These are phyloP conservation scores for Atherinomorus stipes DNA, from an alignment of 2,113 vertebrate species.

Conservation along the genomic window DNA sequence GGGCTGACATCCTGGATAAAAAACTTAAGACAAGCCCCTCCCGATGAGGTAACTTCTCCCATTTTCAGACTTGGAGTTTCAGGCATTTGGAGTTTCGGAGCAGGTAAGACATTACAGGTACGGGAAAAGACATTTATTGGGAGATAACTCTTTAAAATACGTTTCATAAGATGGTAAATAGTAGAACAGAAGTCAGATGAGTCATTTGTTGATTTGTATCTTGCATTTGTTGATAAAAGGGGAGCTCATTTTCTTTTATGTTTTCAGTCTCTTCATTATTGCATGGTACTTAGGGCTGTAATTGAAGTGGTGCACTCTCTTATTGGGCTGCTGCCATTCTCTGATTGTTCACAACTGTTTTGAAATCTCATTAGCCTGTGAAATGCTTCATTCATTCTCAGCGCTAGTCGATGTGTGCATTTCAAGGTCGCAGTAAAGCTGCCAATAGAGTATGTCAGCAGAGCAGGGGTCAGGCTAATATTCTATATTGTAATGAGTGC, in stretches of 20 bases:
- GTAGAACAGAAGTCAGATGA: slow-evolving; percentile 29
- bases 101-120: slow-evolving; percentile 54
- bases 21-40: slow-evolving; percentile 6
- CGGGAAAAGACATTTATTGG: neutral
- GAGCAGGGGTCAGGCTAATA: slow-evolving; percentile 13
- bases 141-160: slow-evolving; percentile 10
- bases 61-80: slow-evolving; percentile 12
- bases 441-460: slow-evolving; percentile 11
- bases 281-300: slow-evolving; percentile 43
- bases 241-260: slow-evolving; percentile 36
- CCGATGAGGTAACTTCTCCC: slow-evolving; percentile 40
- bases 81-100: slow-evolving; percentile 11
- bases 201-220: slow-evolving; percentile 59
- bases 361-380: slow-evolving; percentile 57
- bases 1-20: neutral
- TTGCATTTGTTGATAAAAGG: slow-evolving; percentile 36
- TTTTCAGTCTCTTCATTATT: slow-evolving; percentile 52
- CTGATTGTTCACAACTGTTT: slow-evolving; percentile 46
- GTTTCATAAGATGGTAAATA: slow-evolving; percentile 2
- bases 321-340: slow-evolving; percentile 55
- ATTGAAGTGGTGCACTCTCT: slow-evolving; percentile 47
- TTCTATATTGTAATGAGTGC: slow-evolving; percentile 11
- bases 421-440: slow-evolving; percentile 50
- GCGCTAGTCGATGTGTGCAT: slow-evolving; percentile 22
- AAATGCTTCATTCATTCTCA: slow-evolving; percentile 44